Evolutionary conservation across 2,888 invertebrate genomes (phyloP), one percentile per base, ranked within the genome.

Genomic region (Lepas anatifera): DNA sequence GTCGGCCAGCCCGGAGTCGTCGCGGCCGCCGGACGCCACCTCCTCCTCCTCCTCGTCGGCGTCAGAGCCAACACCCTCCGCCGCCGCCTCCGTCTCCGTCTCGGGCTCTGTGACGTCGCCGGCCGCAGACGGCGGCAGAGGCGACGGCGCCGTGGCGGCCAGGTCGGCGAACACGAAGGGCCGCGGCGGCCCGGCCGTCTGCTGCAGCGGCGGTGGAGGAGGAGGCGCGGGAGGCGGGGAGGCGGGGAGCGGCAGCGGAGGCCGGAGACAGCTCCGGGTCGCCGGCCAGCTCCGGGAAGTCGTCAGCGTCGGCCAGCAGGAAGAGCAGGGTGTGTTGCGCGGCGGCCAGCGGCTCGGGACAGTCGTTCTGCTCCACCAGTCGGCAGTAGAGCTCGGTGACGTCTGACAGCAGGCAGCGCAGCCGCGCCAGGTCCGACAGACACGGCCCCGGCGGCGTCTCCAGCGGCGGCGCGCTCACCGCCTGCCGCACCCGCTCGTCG

Each of bases 1-100:
- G 22, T 72, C 75, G 69, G 67, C 58, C 22, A 50, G 32, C 32
- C 58, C 58, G 1, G 58, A 58, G 32, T 58, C 58, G 25, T 48
- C 48, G 25, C 48, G 48, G 25, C 48, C 48, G 32, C 32, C 32
- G 32, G 58, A 11, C 32, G 22, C 58, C 32, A 11, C 67, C 50
- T 58, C 29, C 13, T 37, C 67, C 50, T 58, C 41, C 13, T 22
- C 50, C 1, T n/a, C 41, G 13, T 37, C 50, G 6, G 67, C 39
- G 10, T 11, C 27, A 25, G 48, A 3, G 25, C 3, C 46, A 4
- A 22, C 48, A 13, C 25, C 27, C 29, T 43, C 67, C 7, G 18
- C 29, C 32, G 10, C 22, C 22, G 27, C 13, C 32, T 32, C 32
- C 32, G 32, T n/a, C 58, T 32, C 29, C 58, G 58, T 18, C 58